Conservation (phyloP, 2,797 vertebrate genomes). For the Anguilla anguilla region DNA sequence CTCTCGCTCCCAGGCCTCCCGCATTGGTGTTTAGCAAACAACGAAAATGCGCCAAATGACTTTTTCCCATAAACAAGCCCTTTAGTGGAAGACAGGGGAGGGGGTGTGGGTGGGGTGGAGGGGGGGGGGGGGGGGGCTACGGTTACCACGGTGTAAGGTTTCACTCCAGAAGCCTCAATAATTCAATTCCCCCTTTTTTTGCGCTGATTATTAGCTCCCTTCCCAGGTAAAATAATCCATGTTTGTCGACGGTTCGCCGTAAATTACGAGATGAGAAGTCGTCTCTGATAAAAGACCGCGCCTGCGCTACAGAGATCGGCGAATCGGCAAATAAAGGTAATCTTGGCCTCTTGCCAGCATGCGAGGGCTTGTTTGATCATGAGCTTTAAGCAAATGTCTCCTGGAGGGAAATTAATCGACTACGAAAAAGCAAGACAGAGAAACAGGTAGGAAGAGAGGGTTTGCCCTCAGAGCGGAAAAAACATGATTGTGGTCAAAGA, state of each 20-base stretch:
- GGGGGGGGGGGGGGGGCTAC: slow-evolving; percentile 40
- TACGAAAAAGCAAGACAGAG: slow-evolving; percentile 54
- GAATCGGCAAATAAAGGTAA: slow-evolving; percentile 6
- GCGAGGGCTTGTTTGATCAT: slow-evolving; percentile 39
- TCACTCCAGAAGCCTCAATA: slow-evolving; percentile 54
- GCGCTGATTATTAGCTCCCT: neutral
- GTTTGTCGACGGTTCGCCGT: neutral
- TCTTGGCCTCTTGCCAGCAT: slow-evolving; percentile 16
- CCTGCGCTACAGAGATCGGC: neutral
- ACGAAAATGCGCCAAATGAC: slow-evolving; percentile 46
- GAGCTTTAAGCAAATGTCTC: slow-evolving; percentile 40
- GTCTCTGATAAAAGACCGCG: neutral
- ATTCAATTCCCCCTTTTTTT: slow-evolving; percentile 44
- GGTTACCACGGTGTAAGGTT: slow-evolving; percentile 52
- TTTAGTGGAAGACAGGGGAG: slow-evolving; percentile 27
- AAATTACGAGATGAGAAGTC: slow-evolving; percentile 5
- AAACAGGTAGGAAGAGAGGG: slow-evolving; percentile 1
- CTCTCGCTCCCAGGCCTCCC: slow-evolving; percentile 25
- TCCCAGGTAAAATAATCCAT: neutral
- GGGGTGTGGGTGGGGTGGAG: slow-evolving; percentile 6
- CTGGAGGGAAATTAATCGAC: slow-evolving; percentile 51
- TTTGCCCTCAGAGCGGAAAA: slow-evolving; percentile 43
- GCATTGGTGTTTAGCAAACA: slow-evolving; percentile 55
- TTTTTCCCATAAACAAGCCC: slow-evolving; percentile 48
- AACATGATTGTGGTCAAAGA: slow-evolving; percentile 47